Conservation (phyloP, 2,888 invertebrate genomes). For the Drosophila demipolita region DNA sequence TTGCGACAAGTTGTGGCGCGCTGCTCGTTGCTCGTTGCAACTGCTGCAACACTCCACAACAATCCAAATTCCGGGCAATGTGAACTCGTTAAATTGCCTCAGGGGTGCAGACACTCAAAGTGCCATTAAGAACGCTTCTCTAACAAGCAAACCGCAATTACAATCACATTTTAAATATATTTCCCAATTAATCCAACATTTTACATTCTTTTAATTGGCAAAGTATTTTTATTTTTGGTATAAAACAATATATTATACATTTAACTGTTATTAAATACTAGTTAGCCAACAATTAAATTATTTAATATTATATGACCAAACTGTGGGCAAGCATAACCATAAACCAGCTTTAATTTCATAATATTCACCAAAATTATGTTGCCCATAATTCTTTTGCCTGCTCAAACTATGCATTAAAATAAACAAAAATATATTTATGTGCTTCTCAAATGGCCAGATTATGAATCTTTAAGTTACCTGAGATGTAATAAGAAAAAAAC, state of each 20-base stretch:
- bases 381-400: neutral
- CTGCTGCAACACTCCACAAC: slow-evolving; percentile 12
- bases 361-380: neutral
- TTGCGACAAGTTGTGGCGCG: slow-evolving; percentile 43
- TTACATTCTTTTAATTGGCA: too few species aligned
- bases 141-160: neutral
- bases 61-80: slow-evolving; percentile 19
- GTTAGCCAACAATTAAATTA: neutral
- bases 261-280: neutral
- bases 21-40: slow-evolving; percentile 35
- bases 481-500: neutral
- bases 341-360: neutral
- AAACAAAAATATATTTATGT: neutral
- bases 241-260: neutral
- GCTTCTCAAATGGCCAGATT: neutral
- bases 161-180: slow-evolving; percentile 9
- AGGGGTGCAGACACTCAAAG: slow-evolving; percentile 45
- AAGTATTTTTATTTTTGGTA: neutral
- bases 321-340: neutral
- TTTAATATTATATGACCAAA: neutral
- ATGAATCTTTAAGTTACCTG: neutral
- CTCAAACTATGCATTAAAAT: neutral
- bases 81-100: slow-evolving; percentile 53
- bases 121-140: slow-evolving; percentile 58
- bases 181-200: neutral